Conservation (phyloP, 2,113 vertebrate species). For the Colistium nudipinnis region DNA sequence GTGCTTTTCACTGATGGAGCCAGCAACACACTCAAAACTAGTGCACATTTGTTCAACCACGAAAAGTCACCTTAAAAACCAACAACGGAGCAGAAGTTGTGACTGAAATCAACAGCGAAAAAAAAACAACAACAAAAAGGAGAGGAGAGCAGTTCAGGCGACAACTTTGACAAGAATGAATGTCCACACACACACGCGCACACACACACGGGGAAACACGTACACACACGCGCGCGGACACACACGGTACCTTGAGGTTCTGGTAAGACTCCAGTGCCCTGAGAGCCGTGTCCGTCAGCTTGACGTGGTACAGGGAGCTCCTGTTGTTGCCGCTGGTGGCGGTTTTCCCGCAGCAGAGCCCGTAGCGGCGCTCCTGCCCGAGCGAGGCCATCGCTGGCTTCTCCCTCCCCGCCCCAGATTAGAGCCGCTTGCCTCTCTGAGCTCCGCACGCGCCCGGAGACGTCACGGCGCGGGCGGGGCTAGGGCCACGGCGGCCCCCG, state of each 20-base stretch:
- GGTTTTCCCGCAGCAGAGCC: conserved; percentile 77
- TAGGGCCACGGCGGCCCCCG: conserved; percentile 8
- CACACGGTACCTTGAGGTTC: conserved; percentile 82
- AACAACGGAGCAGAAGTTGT: no score
- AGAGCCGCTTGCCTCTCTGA: conserved; percentile 60
- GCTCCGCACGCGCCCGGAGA: conserved; percentile 27
- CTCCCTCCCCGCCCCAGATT: conserved; percentile 40
- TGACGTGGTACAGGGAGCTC: conserved; percentile 84
- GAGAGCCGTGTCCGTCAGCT: conserved; percentile 86
- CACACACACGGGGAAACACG: background rate
- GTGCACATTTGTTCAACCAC: no score
- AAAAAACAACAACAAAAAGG: background rate
- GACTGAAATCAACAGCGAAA: background rate
- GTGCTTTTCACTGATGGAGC: conserved; percentile 7
- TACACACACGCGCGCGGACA: background rate
- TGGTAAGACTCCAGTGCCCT: conserved; percentile 84
- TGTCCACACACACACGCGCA: background rate
- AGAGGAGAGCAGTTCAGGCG: background rate
- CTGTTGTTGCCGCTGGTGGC: conserved; percentile 64
- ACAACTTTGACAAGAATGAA: conserved; percentile 42
- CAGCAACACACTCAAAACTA: background rate
- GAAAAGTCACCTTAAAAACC: background rate
- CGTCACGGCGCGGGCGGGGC: conserved; percentile 66
- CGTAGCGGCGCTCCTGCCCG: conserved; percentile 79
- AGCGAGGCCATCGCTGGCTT: conserved; percentile 83